Evolutionary conservation across 1,140 invertebrate species (phyloP).

Genomic region (Hycleus phaleratus): DNA sequence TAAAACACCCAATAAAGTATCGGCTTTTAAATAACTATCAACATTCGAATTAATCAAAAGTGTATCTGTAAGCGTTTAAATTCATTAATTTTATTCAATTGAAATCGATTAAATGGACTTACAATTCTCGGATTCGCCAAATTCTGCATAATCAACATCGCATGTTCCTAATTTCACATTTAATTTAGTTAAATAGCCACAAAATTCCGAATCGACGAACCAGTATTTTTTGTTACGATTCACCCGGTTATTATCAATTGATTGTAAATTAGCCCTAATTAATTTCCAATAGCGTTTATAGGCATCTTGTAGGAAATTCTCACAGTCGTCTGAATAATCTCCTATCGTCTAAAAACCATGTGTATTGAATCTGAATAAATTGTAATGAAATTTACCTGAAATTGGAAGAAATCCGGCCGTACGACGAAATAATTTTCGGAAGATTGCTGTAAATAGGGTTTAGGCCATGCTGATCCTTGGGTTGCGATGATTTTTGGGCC

Average conservation of each 20-base stretch:
- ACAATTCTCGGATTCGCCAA: no score
- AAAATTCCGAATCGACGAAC: constrained; percentile 19
- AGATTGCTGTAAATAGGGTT: constrained; percentile 42
- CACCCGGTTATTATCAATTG: constrained; percentile 32
- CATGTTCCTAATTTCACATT: constrained; percentile 41
- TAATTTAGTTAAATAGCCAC: constrained; percentile 42
- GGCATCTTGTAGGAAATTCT: constrained; percentile 50
- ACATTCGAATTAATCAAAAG: constrained; percentile 32
- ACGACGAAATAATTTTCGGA: constrained; percentile 36
- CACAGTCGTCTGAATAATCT: constrained; percentile 40
- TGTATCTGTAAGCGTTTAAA: constrained; percentile 37
- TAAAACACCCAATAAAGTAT: constrained; percentile 67
- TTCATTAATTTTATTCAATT: constrained; percentile 68
- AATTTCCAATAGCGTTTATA: constrained; percentile 48
- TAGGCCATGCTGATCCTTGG: constrained; percentile 49
- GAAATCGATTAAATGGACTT: constrained; percentile 39
- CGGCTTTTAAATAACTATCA: constrained; percentile 28
- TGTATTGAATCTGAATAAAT: not conserved
- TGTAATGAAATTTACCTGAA: constrained; percentile 37
- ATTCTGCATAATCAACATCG: no score
- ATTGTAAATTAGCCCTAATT: not conserved
- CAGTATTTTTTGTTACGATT: constrained; percentile 35
- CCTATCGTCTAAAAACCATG: constrained; percentile 1
- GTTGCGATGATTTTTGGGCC: constrained; percentile 39
- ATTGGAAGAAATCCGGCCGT: constrained; percentile 38